Percentiles rank a stretch among this genome's conserved stretches.
Evolutionary conservation across 2,113 vertebrate genomes (phyloP).

Genomic region (Paracyprichromis sp.): DNA sequence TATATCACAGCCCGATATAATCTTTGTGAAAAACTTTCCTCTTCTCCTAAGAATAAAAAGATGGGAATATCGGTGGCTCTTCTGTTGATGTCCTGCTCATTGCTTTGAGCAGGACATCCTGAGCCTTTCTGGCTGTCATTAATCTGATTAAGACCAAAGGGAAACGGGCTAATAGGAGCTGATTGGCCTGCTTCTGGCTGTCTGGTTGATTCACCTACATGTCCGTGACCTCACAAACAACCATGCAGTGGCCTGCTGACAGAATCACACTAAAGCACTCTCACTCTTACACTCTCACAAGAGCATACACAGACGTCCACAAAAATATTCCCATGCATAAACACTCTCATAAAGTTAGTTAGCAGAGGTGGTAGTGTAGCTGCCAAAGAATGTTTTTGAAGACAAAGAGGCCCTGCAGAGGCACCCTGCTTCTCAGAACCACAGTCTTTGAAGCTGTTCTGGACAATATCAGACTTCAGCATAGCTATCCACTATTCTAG

Average conservation of each 20-base stretch:
- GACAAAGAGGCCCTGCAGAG: background rate
- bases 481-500: background rate
- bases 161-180: constrained; percentile 51
- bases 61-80: background rate
- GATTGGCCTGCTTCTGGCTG: constrained; percentile 51
- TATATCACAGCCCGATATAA: background rate
- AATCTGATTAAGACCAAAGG: constrained; percentile 58
- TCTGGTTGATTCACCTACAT: constrained; percentile 25
- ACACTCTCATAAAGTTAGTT: background rate
- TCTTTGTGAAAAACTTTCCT: background rate
- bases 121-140: constrained; percentile 43
- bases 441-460: background rate
- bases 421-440: background rate
- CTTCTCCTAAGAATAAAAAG: background rate
- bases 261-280: background rate
- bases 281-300: background rate
- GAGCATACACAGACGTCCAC: background rate
- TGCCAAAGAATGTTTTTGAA: background rate
- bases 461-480: background rate
- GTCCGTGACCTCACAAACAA: background rate
- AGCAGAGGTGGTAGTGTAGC: background rate
- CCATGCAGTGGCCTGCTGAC: background rate
- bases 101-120: constrained; percentile 8
- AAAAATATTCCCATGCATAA: background rate
- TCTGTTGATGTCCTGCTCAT: constrained; percentile 5